Percentiles rank a stretch among this genome's conserved stretches.
phyloP scores from a whole-genome alignment of 2,797 vertebrate genomes.

The Acrossocheilus wenchowensis region DNA sequence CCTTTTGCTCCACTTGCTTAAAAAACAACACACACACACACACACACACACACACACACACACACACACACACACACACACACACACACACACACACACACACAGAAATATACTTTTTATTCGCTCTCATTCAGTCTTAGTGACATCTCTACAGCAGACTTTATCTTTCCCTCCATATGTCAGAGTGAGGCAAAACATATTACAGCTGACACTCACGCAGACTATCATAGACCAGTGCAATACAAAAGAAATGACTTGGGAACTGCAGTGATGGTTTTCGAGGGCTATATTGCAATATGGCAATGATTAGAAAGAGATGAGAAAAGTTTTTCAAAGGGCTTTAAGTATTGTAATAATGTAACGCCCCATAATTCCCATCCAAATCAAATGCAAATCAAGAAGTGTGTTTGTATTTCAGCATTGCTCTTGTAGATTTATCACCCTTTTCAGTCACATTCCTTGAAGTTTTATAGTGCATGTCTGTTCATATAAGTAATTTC shows the following conservation, averaged over 20 bases:
- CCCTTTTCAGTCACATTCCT: conserved; percentile 13
- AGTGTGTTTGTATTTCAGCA: conserved; percentile 44
- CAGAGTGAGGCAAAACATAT: conserved; percentile 27
- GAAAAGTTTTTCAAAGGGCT: conserved; percentile 46
- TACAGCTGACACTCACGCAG: conserved; percentile 37
- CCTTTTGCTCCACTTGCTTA: background rate
- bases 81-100: background rate
- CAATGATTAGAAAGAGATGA: conserved; percentile 50
- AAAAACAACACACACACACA: conserved; percentile 12
- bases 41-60: background rate
- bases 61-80: conserved; percentile 4
- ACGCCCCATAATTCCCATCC: conserved; percentile 29
- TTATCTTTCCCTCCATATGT: conserved; percentile 39
- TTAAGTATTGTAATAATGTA: conserved; percentile 46
- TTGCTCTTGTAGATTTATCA: conserved; percentile 28
- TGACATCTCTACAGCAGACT: conserved; percentile 50
- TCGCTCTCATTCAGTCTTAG: conserved; percentile 32
- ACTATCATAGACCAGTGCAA: conserved; percentile 45
- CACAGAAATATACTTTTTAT: conserved; percentile 40
- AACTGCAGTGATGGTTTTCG: conserved; percentile 39
- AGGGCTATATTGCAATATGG: conserved; percentile 47
- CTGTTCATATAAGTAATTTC: conserved; percentile 16
- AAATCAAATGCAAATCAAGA: conserved; percentile 51
- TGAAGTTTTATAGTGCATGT: conserved; percentile 24
- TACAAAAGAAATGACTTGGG: conserved; percentile 48